Base-by-base conservation (phyloP, 35 echinoderm and acorn worm genomes). In the Apostichopus japonicus region DNA sequence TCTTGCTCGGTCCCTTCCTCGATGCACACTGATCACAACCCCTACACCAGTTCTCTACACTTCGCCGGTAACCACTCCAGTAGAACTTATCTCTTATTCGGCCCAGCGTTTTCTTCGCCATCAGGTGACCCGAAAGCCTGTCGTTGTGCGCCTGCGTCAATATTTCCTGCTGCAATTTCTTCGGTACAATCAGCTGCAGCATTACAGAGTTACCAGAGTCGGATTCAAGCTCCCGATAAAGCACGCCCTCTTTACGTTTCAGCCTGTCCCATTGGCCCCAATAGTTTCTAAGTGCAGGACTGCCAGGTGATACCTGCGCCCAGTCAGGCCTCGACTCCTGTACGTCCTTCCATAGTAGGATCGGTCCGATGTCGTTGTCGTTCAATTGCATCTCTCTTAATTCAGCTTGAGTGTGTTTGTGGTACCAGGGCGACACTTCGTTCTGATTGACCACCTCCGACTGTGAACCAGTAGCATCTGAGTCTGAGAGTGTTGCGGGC, bases 261-360 rank as follows among this genome's bases (percentile, higher is more conserved):
- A 97, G 57, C 19, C 72, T 5, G 0, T 95, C 58, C 96, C 95
- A 96, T 1, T 88, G 79, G 9, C 23, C 53, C 88, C 92, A 96
- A 54, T 96, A 96, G 11, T 87, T 91, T 70, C 93, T 95, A 5
- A 71, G 55, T 1, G 83, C 44, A 0, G 72, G 21, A 25, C 86
- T 88, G 14, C 86, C 58, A 10, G 86, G 10, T 15, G 86, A 13
- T 61, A 65, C 9, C 10, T 88, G 57, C 24, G 11, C 86, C 58
- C 86, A 67, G 4, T 65, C 27, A 15, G 86, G 86, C 33, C 10
- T 79, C 10, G 78, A 79, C 13, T 79, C 23, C 22, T 79, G 78
- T 22, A n/a, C 78, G 9, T 79, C 8, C 23, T 79, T 24, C 78
- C 51, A 53, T 10, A 53, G 63, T 17, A 8, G 63, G 10, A 23